phyloP scores from a whole-genome alignment of 2,113 vertebrate genomes.

The Zeus faber region DNA sequence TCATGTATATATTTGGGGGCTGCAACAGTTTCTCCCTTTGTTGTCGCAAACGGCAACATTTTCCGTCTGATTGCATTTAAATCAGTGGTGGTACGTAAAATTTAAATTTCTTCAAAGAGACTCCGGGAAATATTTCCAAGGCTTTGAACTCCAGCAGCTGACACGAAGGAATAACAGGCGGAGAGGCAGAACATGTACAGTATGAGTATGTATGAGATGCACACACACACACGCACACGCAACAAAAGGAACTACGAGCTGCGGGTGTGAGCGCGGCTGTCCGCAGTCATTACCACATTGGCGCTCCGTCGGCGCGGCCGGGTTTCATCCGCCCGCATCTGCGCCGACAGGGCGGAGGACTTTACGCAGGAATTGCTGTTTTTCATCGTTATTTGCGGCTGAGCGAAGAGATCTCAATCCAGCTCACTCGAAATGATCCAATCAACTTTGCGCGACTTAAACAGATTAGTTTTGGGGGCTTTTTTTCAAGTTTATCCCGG shows the following conservation, averaged over 20 bases:
- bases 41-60: constrained; percentile 50
- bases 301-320: too few species aligned
- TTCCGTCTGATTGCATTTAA: constrained; percentile 63
- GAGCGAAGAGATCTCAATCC: not conserved
- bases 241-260: constrained; percentile 20
- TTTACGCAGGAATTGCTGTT: too few species aligned
- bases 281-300: too few species aligned
- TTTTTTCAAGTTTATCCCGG: too few species aligned
- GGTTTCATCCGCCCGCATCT: too few species aligned
- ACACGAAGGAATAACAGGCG: constrained; percentile 52
- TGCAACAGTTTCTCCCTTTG: constrained; percentile 42
- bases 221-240: constrained; percentile 23
- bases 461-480: too few species aligned
- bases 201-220: constrained; percentile 58
- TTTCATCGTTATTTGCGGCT: not conserved
- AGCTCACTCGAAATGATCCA: not conserved
- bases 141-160: constrained; percentile 70
- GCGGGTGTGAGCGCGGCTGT: not conserved
- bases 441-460: too few species aligned
- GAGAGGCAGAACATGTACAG: constrained; percentile 35
- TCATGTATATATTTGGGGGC: constrained; percentile 27
- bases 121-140: constrained; percentile 44
- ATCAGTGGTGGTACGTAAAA: constrained; percentile 46
- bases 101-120: constrained; percentile 68
- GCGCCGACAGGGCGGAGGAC: too few species aligned